Conservation (phyloP, 2,888 invertebrate species). For the Amphipyra berbera region DNA sequence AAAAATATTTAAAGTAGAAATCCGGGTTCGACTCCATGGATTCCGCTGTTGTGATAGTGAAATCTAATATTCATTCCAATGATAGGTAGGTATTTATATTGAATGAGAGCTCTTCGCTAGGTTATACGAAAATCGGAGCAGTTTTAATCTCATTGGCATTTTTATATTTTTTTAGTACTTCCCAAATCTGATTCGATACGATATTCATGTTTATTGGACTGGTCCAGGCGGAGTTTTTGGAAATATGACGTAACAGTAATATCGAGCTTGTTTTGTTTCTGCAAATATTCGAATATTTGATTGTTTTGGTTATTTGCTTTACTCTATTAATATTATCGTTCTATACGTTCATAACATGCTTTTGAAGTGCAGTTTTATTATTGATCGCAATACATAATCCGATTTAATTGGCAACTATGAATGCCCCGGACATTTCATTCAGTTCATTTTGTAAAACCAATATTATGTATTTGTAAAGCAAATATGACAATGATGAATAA, state of each 20-base stretch:
- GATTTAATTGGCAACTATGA: conserved; percentile 5
- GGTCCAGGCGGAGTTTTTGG: conserved; percentile 15
- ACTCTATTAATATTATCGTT: no score
- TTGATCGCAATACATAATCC: neutral
- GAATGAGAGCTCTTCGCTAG: conserved; percentile 69
- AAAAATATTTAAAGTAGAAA: conserved; percentile 31
- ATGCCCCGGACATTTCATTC: no score
- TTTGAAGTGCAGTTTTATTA: conserved; percentile 11
- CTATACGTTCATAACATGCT: neutral
- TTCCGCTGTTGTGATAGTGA: conserved; percentile 74
- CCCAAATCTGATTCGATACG: conserved; percentile 27
- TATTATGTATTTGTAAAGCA: no score
- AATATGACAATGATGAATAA: no score
- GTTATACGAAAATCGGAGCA: conserved; percentile 66
- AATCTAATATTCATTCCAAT: conserved; percentile 85
- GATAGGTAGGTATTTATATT: conserved; percentile 80
- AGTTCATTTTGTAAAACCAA: no score
- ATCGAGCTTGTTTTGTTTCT: conserved; percentile 7
- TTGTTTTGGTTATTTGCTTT: no score
- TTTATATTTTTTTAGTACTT: conserved; percentile 54
- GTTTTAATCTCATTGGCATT: conserved; percentile 67
- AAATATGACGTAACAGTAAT: conserved; percentile 34
- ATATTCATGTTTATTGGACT: conserved; percentile 30
- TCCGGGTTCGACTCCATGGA: conserved; percentile 59
- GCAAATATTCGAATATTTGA: no score